Conservation (phyloP, 2,797 vertebrate species). For the Sylvia borin region DNA sequence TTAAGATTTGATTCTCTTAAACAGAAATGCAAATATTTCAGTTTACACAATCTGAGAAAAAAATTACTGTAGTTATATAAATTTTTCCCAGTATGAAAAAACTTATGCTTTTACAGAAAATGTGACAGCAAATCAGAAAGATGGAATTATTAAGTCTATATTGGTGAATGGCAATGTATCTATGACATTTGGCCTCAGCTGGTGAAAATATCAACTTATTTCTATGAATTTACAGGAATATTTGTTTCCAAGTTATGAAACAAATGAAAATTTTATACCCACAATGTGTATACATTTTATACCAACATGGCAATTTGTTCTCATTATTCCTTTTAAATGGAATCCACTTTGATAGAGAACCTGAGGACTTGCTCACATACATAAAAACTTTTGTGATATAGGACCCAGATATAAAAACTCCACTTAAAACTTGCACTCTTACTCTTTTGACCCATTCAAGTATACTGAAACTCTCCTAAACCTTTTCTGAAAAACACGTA, state of each 20-base stretch:
- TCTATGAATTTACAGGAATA: background rate
- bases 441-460: background rate
- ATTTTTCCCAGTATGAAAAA: background rate
- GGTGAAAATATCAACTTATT: background rate
- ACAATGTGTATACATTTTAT: background rate
- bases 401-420: background rate
- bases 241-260: background rate
- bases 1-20: background rate
- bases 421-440: background rate
- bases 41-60: background rate
- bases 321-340: background rate
- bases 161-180: background rate
- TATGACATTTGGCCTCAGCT: background rate
- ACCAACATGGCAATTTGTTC: background rate
- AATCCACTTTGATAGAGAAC: background rate
- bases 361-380: background rate
- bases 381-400: background rate
- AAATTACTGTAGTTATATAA: rapidly evolving
- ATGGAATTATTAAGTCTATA: background rate
- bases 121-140: background rate
- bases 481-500: background rate
- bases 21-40: background rate
- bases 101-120: background rate
- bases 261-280: background rate
- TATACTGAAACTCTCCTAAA: background rate